Base-by-base conservation (phyloP, 2,888 invertebrate species). In the Willowsia nigromaculata region DNA sequence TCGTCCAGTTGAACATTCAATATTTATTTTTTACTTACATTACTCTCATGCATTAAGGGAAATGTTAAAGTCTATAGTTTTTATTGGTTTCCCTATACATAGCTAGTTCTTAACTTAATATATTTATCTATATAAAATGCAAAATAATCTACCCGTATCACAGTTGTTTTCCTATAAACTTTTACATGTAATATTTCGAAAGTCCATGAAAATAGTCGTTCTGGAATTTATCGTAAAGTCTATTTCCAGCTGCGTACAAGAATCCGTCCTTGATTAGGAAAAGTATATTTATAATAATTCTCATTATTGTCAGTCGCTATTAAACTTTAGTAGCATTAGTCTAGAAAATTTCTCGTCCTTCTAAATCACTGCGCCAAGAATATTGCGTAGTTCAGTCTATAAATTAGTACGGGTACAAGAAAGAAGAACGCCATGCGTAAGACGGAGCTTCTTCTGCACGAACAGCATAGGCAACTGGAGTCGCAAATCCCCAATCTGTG, bases 401-500 rank as follows among this genome's bases (percentile, higher is more conserved):
- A n/a, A n/a, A n/a, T 85, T 65, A 85, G 33, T 88, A 88, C 0
- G 83, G 88, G 59, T 88, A 88, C 18, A 65, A 43, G 40, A 71
- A 87, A 22, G 87, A 80, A 27, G 86, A 86, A 27, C 88, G 88
- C 82, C 83, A 88, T 13, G 81, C 22, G 27, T 88, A 88, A 40
- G 88, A 76, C 11, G 83, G 88, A n/a, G 76, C n/a, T 59, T 82
- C 83, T 50, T 88, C 88, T 9, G 82, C 82, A 9, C 88, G 88
- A 59, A 40, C 59, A 11, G 74, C 40, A 40, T 80, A 86, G 11
- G 74, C 33, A 0, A 82, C 50, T 22, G 88, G 88, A 25, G 78
- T 47, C 40, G 86, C 37, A 33, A 76, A 76, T 74, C 88, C 88
- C 88, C 88, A 88, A 4, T 88, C 88, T 27, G 59, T 37, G 59